Evolutionary conservation across 2,797 vertebrate species (phyloP), one percentile per base, ranked within the genome.

Genomic region (Poeciliopsis turneri): DNA sequence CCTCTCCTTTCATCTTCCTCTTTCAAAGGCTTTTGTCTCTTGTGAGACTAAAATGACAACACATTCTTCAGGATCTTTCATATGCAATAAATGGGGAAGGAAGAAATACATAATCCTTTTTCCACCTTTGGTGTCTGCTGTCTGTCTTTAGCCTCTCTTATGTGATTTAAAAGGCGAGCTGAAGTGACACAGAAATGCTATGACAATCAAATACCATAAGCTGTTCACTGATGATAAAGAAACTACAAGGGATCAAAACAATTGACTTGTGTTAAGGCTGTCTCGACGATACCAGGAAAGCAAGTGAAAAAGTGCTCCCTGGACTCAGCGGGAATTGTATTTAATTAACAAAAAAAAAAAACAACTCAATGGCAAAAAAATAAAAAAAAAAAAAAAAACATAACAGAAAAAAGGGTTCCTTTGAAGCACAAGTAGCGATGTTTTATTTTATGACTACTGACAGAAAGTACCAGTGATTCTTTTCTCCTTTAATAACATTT

Each of bases 1-100:
- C 80, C 80, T 74, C 69, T 84, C 76, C 88, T 94, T 95, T 95
- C 88, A 95, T 95, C 91, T 93, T 84, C 53, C 43, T 66, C 61
- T 89, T 88, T 94, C 82, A 91, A 90, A 94, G 79, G 81, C 81
- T 82, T 88, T 75, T 81, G 84, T 90, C 91, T 90, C 86, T 85
- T 86, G 74, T 76, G 84, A 83, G 79, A 87, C 82, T 86, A 66
- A 80, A 89, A 84, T 84, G 92, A 93, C 92, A 93, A 85, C 72
- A 47, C 84, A 78, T 88, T 84, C 85, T 86, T 77, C 79, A 84
- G 74, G 87, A 85, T 87, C 79, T 93, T 93, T 93, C 82, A 91
- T 86, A 84, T 82, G 86, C 72, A 79, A 75, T 82, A 88, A 88
- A 88, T 78, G 82, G 69, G 73, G 47, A 64, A 45, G 61, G 0